Conservation (phyloP, 2,888 invertebrate genomes). For the Lasius platythorax region DNA sequence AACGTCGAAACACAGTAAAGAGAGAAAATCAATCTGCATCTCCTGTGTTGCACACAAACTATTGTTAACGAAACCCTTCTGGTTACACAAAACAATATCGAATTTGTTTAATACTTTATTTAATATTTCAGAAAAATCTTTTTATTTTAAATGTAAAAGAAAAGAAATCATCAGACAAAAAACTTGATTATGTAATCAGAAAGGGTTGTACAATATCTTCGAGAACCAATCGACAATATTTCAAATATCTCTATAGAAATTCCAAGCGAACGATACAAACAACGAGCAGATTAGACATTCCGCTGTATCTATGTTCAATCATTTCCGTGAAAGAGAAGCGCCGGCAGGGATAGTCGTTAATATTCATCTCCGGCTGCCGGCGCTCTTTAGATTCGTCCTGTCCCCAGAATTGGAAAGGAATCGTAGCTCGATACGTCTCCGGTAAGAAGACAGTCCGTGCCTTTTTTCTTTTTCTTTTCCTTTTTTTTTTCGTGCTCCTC, state of each 20-base stretch:
- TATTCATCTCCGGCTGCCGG: constrained; percentile 67
- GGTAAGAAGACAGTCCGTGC: constrained; percentile 26
- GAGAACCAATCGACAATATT: background rate
- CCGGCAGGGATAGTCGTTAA: constrained; percentile 60
- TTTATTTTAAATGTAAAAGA: background rate
- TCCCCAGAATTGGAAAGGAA: constrained; percentile 51
- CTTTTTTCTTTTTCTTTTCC: background rate
- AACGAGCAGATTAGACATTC: constrained; percentile 52
- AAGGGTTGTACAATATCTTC: background rate
- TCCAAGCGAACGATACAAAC: constrained; percentile 36
- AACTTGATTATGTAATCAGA: constrained; percentile 21
- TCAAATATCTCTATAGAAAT: background rate
- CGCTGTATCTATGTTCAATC: constrained; percentile 41
- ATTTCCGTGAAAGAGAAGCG: constrained; percentile 50
- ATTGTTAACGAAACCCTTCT: background rate
- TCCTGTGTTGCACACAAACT: background rate
- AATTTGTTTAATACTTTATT: background rate
- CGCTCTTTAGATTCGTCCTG: constrained; percentile 58
- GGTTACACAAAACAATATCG: constrained; percentile 8
- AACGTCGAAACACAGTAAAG: background rate
- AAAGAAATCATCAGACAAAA: background rate
- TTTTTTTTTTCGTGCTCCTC: constrained; percentile 31
- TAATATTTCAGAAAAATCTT: constrained; percentile 27
- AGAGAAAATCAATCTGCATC: background rate
- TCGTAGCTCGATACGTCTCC: constrained; percentile 61